phyloP scores from a whole-genome alignment of 1,140 invertebrate genomes.

The Globodera rostochiensis region DNA sequence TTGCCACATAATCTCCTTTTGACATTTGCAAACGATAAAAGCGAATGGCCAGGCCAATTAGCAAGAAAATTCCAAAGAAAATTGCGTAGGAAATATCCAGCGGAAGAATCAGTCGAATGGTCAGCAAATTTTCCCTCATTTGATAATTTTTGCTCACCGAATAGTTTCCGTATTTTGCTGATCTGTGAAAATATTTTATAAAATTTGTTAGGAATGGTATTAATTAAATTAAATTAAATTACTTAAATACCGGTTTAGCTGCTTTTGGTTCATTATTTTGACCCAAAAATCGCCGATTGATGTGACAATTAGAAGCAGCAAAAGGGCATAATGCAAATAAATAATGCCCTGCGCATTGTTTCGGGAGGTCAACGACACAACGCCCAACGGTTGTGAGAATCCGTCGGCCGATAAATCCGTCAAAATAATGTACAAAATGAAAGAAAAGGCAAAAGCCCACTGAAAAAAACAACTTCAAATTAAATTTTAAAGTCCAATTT shows the following conservation, averaged over 20 bases:
- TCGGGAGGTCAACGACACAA: neutral
- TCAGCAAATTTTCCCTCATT: conserved; percentile 17
- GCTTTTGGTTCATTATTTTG: conserved; percentile 6
- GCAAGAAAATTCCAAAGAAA: conserved; percentile 8
- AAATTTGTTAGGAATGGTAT: neutral
- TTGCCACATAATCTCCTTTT: conserved; percentile 4
- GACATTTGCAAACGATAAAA: conserved; percentile 1
- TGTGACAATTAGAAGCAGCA: conserved; percentile 9
- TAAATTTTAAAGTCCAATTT: neutral
- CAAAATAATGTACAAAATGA: conserved; percentile 3
- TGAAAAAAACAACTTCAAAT: neutral
- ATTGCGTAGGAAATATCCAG: conserved; percentile 25
- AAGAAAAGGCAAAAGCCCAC: neutral
- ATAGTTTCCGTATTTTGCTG: neutral
- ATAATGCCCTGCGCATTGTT: neutral
- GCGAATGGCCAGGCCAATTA: neutral
- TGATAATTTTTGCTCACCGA: conserved; percentile 16
- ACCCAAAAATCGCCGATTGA: conserved; percentile 16
- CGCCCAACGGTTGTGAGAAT: neutral
- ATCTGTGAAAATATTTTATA: neutral
- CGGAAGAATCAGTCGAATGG: conserved; percentile 20
- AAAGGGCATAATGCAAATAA: neutral
- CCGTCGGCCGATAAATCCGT: neutral
- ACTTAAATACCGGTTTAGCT: neutral
- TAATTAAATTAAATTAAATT: neutral